Evolutionary conservation across 2,113 vertebrate species (phyloP), one percentile per base, ranked within the genome.

Genomic region (Carassius carassius): DNA sequence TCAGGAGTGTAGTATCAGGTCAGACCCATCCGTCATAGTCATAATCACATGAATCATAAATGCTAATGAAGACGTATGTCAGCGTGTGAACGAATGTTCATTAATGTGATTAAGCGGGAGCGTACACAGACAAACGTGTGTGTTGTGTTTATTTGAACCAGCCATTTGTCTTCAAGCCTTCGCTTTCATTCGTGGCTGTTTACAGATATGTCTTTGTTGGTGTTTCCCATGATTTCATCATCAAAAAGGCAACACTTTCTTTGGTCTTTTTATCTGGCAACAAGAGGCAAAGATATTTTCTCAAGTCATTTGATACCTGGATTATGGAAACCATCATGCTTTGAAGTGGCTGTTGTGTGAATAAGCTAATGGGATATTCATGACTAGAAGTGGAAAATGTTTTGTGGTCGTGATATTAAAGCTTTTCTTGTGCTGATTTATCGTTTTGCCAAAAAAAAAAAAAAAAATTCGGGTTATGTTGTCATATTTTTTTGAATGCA

Each of bases 181-280:
- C 1, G 14, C 58, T 79, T 63, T 80, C 21, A 23, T 63, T 37
- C 9, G 6, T 47, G 23, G n/a, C 13, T 29, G 37, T 65, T 79
- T 81, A 32, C 63, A 69, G 44, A 81, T 51, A 51, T 32, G n/a
- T 75, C 72, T 69, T 82, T 82, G 65, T 82, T 82, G 47, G 49
- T 58, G 67, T 82, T 82, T 82, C 81, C 51, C 32, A 25, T 41
- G 81, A 72, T 82, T 82, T 73, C 81, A 82, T 82, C 81, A 82
- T 72, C 67, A 70, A 82, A 58, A 72, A 10, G 65, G 13, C 65
- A 72, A 54, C 10, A 54, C 41, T 17, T 51, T 54, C 49, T 82
- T 82, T 58, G 13, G 32, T 82, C 67, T 70, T 82, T 69, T 81
- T 69, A 21, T 81, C 79, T n/a, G 62, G 25, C 62, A 81, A 67